Evolutionary conservation across 2,113 vertebrate genomes (phyloP).

Genomic region (Syngnathoides biaculeatus): DNA sequence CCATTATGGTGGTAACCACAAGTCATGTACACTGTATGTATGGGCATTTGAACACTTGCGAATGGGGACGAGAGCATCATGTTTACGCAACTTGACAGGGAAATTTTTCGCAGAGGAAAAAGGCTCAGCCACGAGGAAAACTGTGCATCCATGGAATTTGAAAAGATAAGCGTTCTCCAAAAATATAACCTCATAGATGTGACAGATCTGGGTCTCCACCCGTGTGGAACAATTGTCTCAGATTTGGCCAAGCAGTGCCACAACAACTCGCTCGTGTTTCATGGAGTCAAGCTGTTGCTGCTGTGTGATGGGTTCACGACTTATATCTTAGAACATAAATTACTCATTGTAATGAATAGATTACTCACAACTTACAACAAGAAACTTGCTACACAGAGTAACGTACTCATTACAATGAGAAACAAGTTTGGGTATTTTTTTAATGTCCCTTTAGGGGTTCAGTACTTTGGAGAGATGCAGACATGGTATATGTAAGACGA

Average conservation of each 20-base stretch:
- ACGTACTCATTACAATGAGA: too few relatives aligned
- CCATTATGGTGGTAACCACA: slow-evolving; percentile 22
- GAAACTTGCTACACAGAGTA: too few relatives aligned
- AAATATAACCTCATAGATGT: slow-evolving; percentile 47
- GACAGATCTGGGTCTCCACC: slow-evolving; percentile 64
- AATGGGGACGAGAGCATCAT: slow-evolving; percentile 26
- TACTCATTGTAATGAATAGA: too few relatives aligned
- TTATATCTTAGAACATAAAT: too few relatives aligned
- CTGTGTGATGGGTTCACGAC: slow-evolving; percentile 11
- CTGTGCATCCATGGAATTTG: slow-evolving; percentile 39
- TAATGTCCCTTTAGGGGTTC: too few relatives aligned
- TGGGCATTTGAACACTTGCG: slow-evolving; percentile 1
- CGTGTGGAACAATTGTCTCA: slow-evolving; percentile 44
- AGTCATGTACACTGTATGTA: slow-evolving; percentile 16
- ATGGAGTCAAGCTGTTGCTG: slow-evolving; percentile 36
- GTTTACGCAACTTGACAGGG: slow-evolving; percentile 63
- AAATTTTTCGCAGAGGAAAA: slow-evolving; percentile 34
- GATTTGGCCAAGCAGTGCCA: slow-evolving; percentile 37
- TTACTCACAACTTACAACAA: too few relatives aligned
- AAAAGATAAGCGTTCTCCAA: slow-evolving; percentile 47
- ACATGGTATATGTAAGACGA: not conserved
- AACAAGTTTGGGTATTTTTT: too few relatives aligned
- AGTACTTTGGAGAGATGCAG: not conserved
- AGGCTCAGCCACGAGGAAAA: slow-evolving; percentile 37
- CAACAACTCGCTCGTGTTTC: slow-evolving; percentile 36